Evolutionary conservation across 2,888 invertebrate genomes (phyloP), one percentile per base, ranked within the genome.

Genomic region (Alloplasta piceator): DNA sequence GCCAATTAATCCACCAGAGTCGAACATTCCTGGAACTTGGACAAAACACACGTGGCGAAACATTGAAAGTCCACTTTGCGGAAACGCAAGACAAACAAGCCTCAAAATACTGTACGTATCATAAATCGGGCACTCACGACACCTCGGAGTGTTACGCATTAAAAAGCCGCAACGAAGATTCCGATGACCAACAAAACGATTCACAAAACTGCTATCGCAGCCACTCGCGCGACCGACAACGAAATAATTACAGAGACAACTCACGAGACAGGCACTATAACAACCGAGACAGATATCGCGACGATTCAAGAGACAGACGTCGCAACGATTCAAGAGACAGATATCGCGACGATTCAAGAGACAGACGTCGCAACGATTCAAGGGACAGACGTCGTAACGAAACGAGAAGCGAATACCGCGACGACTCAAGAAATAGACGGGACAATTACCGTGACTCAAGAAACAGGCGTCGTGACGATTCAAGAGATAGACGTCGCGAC

Each of bases 151-250:
- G 48, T 10, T 48, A 48, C 10, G 5, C 48, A n/a, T 48, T 48
- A 48, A 48, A 48, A 48, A 4, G 12, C 48, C 48, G 10, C n/a
- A 0, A 10, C n/a, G 1, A 4, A 48, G 12, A 48, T 48, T 48
- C 5, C 10, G 48, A 48, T n/a, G 5, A 48, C n/a, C n/a, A 6
- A 66, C 38, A 66, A 52, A 66, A 52, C 52, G 12, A 52, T 6
- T 38, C 38, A 4, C 38, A 52, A 7, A 39, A 66, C 36, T 7
- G 52, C 1, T 6, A 52, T 6, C 66, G 38, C 38, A 46, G 48
- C 10, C 0, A 46, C 16, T 48, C 36, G 0, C 26, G 26, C 1
- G 6, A 46, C 6, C 50, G 66, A 66, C 46, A 1, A 2, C 16
- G 64, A 26, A 43, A 3, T 26, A 26, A 26, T 26, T 26, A 26